These are phyloP conservation scores for Puffinus mauretanicus DNA, from an alignment of 2,113 vertebrate species.

Conservation along the genomic window DNA sequence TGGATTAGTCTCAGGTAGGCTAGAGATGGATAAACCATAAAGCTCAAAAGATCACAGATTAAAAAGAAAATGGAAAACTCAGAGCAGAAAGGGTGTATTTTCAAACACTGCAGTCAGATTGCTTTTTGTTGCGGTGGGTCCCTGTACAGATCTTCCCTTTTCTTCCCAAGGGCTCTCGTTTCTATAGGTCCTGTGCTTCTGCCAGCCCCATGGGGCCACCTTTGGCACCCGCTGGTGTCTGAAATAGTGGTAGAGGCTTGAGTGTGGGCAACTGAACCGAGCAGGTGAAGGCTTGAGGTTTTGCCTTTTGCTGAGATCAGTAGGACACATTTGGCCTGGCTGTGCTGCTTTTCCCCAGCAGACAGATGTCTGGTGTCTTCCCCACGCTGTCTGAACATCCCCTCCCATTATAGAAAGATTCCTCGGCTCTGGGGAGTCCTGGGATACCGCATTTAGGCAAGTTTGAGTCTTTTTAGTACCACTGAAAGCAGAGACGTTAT, in stretches of 20 bases:
- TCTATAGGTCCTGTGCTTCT: not conserved
- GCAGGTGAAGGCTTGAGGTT: not conserved
- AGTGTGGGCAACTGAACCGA: fast-evolving
- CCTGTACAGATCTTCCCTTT: not conserved
- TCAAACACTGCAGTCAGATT: not conserved
- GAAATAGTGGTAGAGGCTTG: not conserved
- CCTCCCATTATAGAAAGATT: not conserved
- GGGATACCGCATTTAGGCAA: not conserved
- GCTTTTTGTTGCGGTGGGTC: not conserved
- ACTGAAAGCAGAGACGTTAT: not conserved
- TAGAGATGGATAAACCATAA: not conserved
- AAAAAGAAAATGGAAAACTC: not conserved
- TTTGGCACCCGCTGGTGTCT: not conserved
- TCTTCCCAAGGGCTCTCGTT: fast-evolving
- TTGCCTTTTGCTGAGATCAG: not conserved
- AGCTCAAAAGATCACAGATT: not conserved
- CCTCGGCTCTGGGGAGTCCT: not conserved
- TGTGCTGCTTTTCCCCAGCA: not conserved
- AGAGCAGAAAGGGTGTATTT: not conserved
- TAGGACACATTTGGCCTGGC: not conserved
- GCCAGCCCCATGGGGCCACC: fast-evolving
- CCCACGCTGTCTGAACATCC: not conserved
- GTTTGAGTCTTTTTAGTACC: not conserved
- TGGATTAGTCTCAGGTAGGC: not conserved
- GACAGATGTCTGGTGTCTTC: not conserved